Conservation (phyloP, 2,113 vertebrate genomes). For the Nicator chloris region DNA sequence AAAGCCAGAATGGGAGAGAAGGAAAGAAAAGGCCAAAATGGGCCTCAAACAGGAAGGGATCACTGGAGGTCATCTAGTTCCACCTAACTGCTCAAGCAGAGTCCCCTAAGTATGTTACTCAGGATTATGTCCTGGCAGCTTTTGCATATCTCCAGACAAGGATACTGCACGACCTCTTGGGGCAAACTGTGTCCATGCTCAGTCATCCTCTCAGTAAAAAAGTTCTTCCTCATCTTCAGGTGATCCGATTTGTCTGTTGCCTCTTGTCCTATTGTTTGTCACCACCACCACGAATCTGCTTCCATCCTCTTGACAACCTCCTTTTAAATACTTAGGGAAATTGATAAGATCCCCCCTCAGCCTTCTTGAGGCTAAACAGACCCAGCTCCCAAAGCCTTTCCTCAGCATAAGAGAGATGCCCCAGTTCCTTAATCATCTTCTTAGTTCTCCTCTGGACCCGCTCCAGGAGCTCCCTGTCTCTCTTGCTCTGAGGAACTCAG, state of each 20-base stretch:
- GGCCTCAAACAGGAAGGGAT: not conserved
- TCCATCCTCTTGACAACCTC: not conserved
- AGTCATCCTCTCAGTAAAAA: not conserved
- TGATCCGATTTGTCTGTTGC: not conserved
- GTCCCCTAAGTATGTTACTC: rapidly evolving
- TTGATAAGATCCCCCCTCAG: not conserved
- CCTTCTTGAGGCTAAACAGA: not conserved
- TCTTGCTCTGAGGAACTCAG: not conserved
- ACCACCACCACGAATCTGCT: not conserved
- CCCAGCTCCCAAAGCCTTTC: not conserved
- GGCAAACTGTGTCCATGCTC: not conserved
- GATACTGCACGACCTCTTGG: not conserved
- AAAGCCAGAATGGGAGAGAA: not conserved
- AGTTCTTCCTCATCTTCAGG: not conserved
- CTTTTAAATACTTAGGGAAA: not conserved
- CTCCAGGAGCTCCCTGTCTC: not conserved
- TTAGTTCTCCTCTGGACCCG: not conserved
- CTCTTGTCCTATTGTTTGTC: not conserved
- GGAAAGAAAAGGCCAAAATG: rapidly evolving
- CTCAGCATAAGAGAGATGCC: not conserved
- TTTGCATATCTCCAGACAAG: not conserved
- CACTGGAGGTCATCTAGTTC: not conserved
- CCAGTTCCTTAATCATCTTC: too few relatives aligned
- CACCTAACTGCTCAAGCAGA: not conserved
- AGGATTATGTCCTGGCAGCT: not conserved